phyloP scores from a whole-genome alignment of 2,888 invertebrate genomes.

The Sinopyrophorus schimmeli region DNA sequence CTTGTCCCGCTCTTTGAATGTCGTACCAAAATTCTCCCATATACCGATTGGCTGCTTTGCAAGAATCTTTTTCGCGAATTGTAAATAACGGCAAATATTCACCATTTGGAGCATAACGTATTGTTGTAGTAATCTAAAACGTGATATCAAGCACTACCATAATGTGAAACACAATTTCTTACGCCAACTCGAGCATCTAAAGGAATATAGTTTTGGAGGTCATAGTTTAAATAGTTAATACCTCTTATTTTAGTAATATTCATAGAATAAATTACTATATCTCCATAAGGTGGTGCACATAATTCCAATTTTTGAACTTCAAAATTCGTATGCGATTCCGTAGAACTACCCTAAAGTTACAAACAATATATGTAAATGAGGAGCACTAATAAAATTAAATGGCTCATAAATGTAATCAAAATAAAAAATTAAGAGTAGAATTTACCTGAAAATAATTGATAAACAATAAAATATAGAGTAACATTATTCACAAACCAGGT shows the following conservation, averaged over 20 bases:
- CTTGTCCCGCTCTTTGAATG: not conserved
- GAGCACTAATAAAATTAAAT: too few species aligned
- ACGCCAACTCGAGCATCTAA: not conserved
- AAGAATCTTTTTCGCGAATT: not conserved
- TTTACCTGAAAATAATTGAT: too few species aligned
- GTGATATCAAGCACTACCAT: too few species aligned
- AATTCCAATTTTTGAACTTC: not conserved
- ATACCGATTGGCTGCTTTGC: not conserved
- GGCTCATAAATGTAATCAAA: too few species aligned
- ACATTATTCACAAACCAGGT: too few species aligned
- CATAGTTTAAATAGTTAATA: not conserved
- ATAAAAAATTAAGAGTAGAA: too few species aligned
- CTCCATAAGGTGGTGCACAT: not conserved
- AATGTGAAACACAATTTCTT: too few species aligned
- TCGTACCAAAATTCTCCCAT: not conserved
- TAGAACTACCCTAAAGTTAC: too few species aligned
- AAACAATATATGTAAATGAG: too few species aligned
- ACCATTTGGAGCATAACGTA: not conserved
- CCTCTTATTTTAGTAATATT: not conserved
- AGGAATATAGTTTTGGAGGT: not conserved
- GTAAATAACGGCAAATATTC: not conserved
- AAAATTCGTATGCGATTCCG: not conserved
- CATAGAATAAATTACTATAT: not conserved
- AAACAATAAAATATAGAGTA: too few species aligned
- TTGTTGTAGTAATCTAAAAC: too few species aligned